phyloP scores from a whole-genome alignment of 2,113 vertebrate species.

The Saguinus imperator region DNA sequence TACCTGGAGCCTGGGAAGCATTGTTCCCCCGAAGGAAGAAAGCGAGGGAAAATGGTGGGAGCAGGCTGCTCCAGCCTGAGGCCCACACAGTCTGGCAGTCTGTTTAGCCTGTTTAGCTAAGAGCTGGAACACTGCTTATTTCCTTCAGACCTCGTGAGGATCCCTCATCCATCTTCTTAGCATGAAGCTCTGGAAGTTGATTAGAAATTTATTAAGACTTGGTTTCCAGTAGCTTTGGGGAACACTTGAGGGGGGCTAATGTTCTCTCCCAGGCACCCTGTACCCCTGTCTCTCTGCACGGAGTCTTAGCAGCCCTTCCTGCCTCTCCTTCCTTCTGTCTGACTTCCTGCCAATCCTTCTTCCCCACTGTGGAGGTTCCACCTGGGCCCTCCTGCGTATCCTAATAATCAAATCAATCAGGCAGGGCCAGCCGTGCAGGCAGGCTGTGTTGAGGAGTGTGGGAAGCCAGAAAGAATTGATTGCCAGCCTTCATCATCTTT shows the following conservation, averaged over 20 bases:
- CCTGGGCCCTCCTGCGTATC: background rate
- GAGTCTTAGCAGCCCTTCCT: fast-evolving
- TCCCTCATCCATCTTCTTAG: background rate
- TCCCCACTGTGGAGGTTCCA: background rate
- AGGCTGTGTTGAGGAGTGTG: background rate
- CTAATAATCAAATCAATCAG: background rate
- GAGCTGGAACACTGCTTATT: background rate
- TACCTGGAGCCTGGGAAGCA: background rate
- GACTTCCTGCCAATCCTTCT: background rate
- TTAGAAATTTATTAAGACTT: constrained; percentile 6
- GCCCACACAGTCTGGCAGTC: background rate
- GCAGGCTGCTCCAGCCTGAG: background rate
- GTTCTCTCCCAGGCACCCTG: background rate
- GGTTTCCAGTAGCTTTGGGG: background rate
- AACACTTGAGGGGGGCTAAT: background rate
- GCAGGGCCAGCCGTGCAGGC: background rate
- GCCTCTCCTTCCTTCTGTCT: background rate
- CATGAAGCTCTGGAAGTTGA: background rate
- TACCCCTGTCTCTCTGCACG: fast-evolving
- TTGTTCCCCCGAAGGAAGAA: background rate
- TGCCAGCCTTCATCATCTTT: fast-evolving
- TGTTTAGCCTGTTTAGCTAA: background rate
- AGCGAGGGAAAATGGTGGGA: background rate
- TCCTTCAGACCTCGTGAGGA: fast-evolving
- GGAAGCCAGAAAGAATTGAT: background rate